A percentile compares a stretch with the other conserved stretches of the same genome.
Conservation (phyloP, 2,888 invertebrate genomes). For the Spodoptera exigua region DNA sequence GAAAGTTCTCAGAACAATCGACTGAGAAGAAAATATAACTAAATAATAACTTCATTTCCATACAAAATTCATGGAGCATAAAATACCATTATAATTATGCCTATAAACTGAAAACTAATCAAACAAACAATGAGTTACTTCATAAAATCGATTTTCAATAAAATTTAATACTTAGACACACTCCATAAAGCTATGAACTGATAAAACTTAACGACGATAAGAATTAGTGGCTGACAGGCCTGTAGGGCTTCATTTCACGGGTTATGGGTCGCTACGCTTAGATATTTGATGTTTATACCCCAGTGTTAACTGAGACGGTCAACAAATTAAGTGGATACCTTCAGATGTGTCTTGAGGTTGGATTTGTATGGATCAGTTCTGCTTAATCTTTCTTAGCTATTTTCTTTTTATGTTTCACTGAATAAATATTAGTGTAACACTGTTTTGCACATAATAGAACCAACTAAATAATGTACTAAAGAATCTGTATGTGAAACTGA, state of each 20-base stretch:
- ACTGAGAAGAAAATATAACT: not conserved
- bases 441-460: too few species aligned
- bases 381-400: too few species aligned
- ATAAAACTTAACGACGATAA: conserved; percentile 64
- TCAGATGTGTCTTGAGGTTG: conserved; percentile 56
- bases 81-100: conserved; percentile 21
- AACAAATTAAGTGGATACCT: conserved; percentile 83
- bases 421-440: too few species aligned
- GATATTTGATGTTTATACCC: conserved; percentile 83
- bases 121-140: conserved; percentile 41
- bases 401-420: too few species aligned
- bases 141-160: conserved; percentile 54
- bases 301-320: conserved; percentile 75
- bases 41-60: conserved; percentile 9
- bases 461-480: too few species aligned
- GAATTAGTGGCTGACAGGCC: conserved; percentile 61
- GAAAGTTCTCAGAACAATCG: too few species aligned
- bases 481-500: too few species aligned
- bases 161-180: conserved; percentile 57
- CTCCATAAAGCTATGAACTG: conserved; percentile 61
- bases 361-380: conserved; percentile 58
- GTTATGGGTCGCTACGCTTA: conserved; percentile 71
- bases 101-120: conserved; percentile 47
- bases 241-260: conserved; percentile 77
- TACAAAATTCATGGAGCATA: conserved; percentile 12